Evolutionary conservation across 2,888 invertebrate genomes (phyloP).

Genomic region (Venustoraphidia nigricollis): DNA sequence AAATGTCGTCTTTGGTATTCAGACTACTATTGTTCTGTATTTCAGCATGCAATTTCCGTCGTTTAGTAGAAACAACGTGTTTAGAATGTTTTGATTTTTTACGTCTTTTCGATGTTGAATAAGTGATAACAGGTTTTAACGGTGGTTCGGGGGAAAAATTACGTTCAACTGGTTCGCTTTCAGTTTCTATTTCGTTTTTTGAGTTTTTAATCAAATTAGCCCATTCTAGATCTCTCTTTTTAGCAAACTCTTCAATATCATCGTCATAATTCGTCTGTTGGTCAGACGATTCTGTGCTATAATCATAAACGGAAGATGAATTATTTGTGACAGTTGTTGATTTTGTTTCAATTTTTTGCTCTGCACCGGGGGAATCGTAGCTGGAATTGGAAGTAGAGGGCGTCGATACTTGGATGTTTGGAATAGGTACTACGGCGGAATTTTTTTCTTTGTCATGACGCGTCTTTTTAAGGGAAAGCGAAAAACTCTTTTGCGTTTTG

Average conservation of each 20-base stretch:
- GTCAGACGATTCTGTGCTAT: neutral
- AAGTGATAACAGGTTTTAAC: too few relatives aligned
- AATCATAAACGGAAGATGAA: neutral
- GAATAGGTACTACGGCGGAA: too few relatives aligned
- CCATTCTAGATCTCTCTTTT: slow-evolving; percentile 28
- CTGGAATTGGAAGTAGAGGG: too few relatives aligned
- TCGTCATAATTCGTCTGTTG: slow-evolving; percentile 25
- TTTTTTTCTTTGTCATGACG: too few relatives aligned
- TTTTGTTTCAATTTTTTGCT: neutral
- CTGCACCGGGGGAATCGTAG: neutral
- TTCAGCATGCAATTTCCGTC: slow-evolving; percentile 38
- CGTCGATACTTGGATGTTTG: too few relatives aligned
- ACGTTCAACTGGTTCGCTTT: slow-evolving; percentile 20
- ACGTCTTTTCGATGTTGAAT: slow-evolving; percentile 27
- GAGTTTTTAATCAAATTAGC: slow-evolving; percentile 12
- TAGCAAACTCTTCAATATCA: slow-evolving; percentile 27
- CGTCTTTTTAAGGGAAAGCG: too few relatives aligned
- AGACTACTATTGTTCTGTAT: slow-evolving; percentile 24
- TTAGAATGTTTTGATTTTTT: slow-evolving; percentile 40
- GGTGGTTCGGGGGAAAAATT: slow-evolving; percentile 19
- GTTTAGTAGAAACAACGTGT: slow-evolving; percentile 29
- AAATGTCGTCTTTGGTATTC: slow-evolving; percentile 26
- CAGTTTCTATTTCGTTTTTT: slow-evolving; percentile 1
- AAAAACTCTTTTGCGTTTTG: too few relatives aligned
- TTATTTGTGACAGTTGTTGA: slow-evolving; percentile 2